These are phyloP conservation scores for Parus major DNA, from an alignment of 2,113 vertebrate genomes.

Conservation along the genomic window DNA sequence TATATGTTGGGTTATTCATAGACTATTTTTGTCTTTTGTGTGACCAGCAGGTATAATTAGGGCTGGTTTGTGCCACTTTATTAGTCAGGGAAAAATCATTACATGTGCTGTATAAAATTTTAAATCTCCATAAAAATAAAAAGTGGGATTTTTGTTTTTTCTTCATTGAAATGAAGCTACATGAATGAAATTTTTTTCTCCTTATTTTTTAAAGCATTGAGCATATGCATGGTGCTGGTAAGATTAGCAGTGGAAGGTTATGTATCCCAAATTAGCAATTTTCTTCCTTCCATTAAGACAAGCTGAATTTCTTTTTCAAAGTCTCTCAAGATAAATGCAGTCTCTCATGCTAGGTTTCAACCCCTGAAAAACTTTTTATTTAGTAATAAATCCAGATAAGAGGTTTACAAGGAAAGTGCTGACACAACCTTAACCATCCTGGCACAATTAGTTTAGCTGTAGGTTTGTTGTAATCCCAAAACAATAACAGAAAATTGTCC, in stretches of 20 bases:
- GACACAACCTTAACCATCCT: background rate
- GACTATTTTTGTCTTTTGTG: background rate
- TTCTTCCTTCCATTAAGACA: background rate
- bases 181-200: background rate
- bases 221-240: background rate
- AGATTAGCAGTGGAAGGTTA: background rate
- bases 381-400: constrained; percentile 51
- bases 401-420: constrained; percentile 50
- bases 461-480: constrained; percentile 41
- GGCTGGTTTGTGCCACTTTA: background rate
- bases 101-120: background rate
- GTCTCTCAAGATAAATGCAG: background rate
- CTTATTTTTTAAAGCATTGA: background rate
- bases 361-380: constrained; percentile 5
- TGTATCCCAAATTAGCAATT: background rate
- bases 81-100: background rate
- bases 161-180: background rate
- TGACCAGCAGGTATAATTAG: background rate
- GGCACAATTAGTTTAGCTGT: constrained; percentile 33
- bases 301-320: background rate
- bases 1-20: background rate
- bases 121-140: background rate
- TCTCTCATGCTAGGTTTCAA: constrained; percentile 33
- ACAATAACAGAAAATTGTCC: constrained; percentile 22
- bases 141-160: background rate